These are phyloP conservation scores for Merops nubicus DNA, from an alignment of 2,113 vertebrate species.

Conservation along the genomic window DNA sequence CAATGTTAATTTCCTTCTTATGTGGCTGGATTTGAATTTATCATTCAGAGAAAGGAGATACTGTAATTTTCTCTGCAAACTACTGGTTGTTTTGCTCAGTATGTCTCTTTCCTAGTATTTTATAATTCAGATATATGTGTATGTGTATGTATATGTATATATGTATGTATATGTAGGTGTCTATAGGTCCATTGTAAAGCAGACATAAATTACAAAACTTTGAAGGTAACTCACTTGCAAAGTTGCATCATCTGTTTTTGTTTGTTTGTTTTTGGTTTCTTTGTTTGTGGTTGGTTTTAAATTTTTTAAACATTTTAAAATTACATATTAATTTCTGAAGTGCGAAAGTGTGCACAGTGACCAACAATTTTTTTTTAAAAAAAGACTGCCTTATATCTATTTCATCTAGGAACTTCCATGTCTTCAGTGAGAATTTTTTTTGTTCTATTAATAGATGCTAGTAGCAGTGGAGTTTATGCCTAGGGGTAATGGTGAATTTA, in stretches of 20 bases:
- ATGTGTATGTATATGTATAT: no score
- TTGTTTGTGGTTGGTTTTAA: no score
- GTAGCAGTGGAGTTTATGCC: background rate
- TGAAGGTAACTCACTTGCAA: background rate
- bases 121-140: background rate
- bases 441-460: background rate
- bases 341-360: background rate
- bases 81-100: background rate
- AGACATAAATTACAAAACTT: background rate
- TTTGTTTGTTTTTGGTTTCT: background rate
- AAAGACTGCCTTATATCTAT: rapidly evolving
- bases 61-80: background rate
- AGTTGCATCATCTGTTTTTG: background rate
- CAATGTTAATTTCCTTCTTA: background rate
- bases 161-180: no score
- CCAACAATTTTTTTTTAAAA: background rate
- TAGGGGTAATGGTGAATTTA: background rate
- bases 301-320: no score
- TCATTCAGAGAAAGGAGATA: background rate
- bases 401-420: background rate
- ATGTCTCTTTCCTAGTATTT: background rate
- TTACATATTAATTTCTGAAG: no score
- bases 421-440: background rate
- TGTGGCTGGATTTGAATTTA: background rate
- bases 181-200: background rate